These are phyloP conservation scores for Blennius ocellaris DNA, from an alignment of 2,113 vertebrate species.

Conservation along the genomic window DNA sequence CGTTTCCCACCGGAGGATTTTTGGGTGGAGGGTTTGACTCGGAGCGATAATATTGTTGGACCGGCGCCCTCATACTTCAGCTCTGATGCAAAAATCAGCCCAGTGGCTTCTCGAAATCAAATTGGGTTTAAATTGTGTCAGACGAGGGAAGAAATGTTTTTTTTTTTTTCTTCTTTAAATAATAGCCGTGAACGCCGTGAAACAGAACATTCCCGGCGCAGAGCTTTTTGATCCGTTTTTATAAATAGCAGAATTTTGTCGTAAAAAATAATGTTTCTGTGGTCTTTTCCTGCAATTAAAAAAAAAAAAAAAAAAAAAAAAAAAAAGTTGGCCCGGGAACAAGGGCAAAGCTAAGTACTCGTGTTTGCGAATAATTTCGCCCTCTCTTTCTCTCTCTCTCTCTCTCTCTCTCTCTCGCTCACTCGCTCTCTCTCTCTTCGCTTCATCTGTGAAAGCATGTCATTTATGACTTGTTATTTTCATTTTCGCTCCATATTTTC, in stretches of 20 bases:
- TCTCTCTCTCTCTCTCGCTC: constrained; percentile 22
- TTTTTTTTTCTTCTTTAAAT: too few species aligned
- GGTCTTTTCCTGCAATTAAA: constrained; percentile 80
- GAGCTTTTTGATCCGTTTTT: constrained; percentile 77
- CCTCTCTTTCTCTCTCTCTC: constrained; percentile 17
- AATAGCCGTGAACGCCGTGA: constrained; percentile 66
- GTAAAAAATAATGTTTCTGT: constrained; percentile 80
- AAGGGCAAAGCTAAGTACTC: constrained; percentile 70
- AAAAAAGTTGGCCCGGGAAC: constrained; percentile 73
- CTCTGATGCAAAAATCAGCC: constrained; percentile 63
- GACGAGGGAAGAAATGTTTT: constrained; percentile 69
- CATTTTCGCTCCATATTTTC: constrained; percentile 56
- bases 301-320: constrained; percentile 36
- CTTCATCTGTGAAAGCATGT: constrained; percentile 70
- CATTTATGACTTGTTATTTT: constrained; percentile 78
- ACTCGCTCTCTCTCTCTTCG: constrained; percentile 16
- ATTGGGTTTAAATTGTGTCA: constrained; percentile 74
- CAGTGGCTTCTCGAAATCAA: constrained; percentile 67
- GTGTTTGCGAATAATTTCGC: constrained; percentile 48
- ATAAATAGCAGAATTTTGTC: constrained; percentile 82
- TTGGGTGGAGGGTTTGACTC: constrained; percentile 60
- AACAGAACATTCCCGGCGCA: constrained; percentile 65
- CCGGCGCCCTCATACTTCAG: constrained; percentile 60
- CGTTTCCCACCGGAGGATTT: constrained; percentile 49
- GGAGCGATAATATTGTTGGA: constrained; percentile 59